Base-by-base conservation (phyloP, 1,140 invertebrate species). In the Trichoplusia ni region DNA sequence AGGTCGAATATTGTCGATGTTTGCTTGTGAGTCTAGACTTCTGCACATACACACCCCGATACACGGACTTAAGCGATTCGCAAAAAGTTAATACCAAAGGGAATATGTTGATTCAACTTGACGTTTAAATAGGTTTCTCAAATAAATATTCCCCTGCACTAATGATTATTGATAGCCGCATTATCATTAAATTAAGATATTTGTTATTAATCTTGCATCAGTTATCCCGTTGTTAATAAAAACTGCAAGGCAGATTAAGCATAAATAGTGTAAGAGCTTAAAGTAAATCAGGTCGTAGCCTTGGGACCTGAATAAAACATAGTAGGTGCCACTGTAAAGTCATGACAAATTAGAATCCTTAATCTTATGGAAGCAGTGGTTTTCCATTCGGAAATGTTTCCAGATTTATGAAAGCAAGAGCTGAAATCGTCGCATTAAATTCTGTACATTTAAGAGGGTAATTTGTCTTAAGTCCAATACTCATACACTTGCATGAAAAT, bases 1-100 rank as follows among this genome's bases (percentile, higher is more conserved):
- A 60, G 56, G 56, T 60, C 56, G 42, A 46, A 35, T 46, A 21
- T 58, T 25, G 56, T 60, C 42, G 16, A 19, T 47, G 42, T 60
- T 60, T 27, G 37, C 42, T 60, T 35, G 25, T 8, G 5, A 54
- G 51, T 54, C 51, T 54, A 40, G 37, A 60, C 56, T 60, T 42
- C 29, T 25, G n/a, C 19, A 18, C 56, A 37, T 47, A 40, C 37
- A 58, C 54, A 58, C 38, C 25, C 25, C 19, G 40, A 60, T 14
- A 16, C 25, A 37, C 31, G 29, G 16, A 35, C 21, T n/a, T 60
- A 29, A 29, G 33, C 38, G 38, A 38, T 21, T 31, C 13, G 3
- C 31, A 59, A 44, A 59, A 38, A 42, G 21, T 54, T 54, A 35
- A 54, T 54, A 44, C 18, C 23, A 19, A n/a, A 18, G 14, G 23